Conservation (phyloP, 2,888 invertebrate genomes). For the Furcula furcula region DNA sequence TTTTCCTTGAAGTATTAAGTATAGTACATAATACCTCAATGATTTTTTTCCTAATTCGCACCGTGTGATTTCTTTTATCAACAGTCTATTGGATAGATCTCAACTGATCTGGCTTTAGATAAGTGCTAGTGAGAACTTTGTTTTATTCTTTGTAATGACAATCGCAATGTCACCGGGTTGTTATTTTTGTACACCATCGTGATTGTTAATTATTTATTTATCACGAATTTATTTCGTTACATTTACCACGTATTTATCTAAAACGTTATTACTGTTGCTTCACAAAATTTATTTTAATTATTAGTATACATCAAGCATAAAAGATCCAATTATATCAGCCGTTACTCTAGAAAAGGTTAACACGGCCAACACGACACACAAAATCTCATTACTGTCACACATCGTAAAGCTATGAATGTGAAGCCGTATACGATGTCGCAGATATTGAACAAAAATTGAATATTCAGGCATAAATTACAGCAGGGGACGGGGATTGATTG, state of each 20-base stretch:
- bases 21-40: too few relatives aligned
- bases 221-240: too few relatives aligned
- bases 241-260: too few relatives aligned
- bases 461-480: background rate
- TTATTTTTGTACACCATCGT: too few relatives aligned
- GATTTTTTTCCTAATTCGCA: constrained; percentile 15
- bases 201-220: too few relatives aligned
- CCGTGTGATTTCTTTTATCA: constrained; percentile 18
- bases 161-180: background rate
- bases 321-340: background rate
- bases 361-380: background rate
- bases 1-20: too few relatives aligned
- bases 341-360: background rate
- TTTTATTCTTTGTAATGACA: constrained; percentile 2
- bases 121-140: constrained; percentile 17
- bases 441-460: background rate
- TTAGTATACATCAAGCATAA: background rate
- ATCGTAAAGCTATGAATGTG: background rate
- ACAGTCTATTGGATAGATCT: constrained; percentile 15
- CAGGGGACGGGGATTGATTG: too few relatives aligned
- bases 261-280: too few relatives aligned
- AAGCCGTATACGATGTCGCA: background rate
- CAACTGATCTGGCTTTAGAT: constrained; percentile 28
- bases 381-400: background rate
- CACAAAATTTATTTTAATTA: too few relatives aligned